Evolutionary conservation across 2,888 invertebrate species (phyloP).

Genomic region (Eristalis arbustorum): DNA sequence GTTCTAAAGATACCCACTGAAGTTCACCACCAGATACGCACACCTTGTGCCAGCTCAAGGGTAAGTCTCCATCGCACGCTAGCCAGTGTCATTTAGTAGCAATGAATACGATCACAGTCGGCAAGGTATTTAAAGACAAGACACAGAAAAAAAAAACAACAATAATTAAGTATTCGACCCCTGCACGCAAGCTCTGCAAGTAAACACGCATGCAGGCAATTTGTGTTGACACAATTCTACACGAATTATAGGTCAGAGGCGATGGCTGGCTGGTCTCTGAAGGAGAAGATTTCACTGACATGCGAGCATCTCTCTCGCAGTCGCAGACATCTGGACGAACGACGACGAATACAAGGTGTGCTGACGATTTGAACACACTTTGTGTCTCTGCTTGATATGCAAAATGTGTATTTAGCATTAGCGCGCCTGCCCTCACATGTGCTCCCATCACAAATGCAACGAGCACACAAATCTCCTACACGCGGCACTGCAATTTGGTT

Average conservation of each 20-base stretch:
- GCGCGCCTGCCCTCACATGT: background rate
- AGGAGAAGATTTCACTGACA: background rate
- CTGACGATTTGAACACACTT: background rate
- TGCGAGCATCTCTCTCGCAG: background rate
- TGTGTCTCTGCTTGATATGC: background rate
- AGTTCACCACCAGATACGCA: background rate
- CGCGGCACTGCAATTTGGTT: slow-evolving; percentile 11
- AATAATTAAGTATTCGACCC: slow-evolving; percentile 7
- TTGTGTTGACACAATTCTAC: slow-evolving; percentile 13
- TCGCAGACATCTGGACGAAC: too few relatives aligned
- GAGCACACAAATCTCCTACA: slow-evolving; percentile 45
- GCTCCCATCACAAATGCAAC: background rate
- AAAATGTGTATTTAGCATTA: background rate
- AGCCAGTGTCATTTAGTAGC: background rate
- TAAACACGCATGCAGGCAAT: slow-evolving; percentile 21
- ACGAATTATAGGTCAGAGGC: background rate
- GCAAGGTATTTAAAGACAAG: slow-evolving; percentile 1
- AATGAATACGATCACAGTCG: background rate
- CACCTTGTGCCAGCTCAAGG: slow-evolving; percentile 2
- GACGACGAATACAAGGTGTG: background rate
- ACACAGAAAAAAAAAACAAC: background rate
- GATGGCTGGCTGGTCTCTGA: background rate
- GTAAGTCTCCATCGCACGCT: slow-evolving; percentile 17
- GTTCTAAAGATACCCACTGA: background rate
- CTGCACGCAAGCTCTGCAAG: slow-evolving; percentile 28